Evolutionary conservation across 2,888 invertebrate genomes (phyloP).

Genomic region (Pristionchus arcanus): DNA sequence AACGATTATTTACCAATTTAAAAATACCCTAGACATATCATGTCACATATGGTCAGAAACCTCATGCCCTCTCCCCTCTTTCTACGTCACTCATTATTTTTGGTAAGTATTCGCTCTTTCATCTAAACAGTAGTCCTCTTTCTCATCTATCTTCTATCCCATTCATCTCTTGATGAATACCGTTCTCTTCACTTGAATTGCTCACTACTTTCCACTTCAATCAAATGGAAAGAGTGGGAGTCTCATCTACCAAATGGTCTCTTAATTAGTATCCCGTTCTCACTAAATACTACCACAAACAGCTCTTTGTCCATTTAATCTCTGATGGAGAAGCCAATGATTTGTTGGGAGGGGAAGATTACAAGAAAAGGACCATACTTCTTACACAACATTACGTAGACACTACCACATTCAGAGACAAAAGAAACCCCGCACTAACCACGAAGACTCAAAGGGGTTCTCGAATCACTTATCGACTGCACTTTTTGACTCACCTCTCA

Average conservation of each 20-base stretch:
- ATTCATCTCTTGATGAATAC: not conserved
- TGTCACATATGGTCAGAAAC: not conserved
- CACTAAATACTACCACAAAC: not conserved
- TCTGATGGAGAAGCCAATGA: not conserved
- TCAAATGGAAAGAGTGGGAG: not conserved
- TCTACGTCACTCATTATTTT: slow-evolving; percentile 27
- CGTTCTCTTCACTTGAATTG: not conserved
- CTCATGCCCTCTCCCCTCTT: not conserved
- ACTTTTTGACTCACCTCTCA: not conserved
- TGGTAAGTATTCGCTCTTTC: not conserved
- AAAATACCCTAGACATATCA: no score
- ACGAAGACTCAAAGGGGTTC: not conserved
- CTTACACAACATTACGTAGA: not conserved
- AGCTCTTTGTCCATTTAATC: not conserved
- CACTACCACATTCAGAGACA: not conserved
- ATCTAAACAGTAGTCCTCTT: not conserved
- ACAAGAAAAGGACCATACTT: not conserved
- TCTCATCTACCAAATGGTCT: slow-evolving; percentile 16
- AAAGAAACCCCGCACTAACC: not conserved
- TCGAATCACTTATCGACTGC: not conserved
- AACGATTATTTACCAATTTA: not conserved
- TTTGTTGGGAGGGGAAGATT: not conserved
- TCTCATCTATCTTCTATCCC: not conserved
- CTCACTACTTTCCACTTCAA: slow-evolving; percentile 5
- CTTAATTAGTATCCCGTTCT: slow-evolving; percentile 11